Base-by-base conservation (phyloP, 2,113 vertebrate species). In the Cynopterus brachyotis region DNA sequence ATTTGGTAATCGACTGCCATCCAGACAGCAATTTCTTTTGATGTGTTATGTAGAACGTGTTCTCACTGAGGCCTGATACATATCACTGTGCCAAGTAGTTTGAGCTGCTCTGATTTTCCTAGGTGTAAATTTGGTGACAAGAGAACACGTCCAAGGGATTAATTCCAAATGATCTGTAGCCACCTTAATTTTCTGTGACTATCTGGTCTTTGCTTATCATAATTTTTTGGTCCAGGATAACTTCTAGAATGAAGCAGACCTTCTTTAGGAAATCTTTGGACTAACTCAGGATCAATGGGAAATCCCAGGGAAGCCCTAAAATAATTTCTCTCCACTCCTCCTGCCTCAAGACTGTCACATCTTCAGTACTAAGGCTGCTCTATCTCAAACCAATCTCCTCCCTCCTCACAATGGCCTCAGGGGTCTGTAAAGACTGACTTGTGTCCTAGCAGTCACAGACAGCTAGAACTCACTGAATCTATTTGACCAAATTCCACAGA, bases 161-260 rank as follows among this genome's bases (percentile, higher is more conserved):
- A 37, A 94, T 87, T 91, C 37, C 70, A 95, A 86, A 89, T 96
- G 67, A 88, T 69, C 11, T 60, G 17, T 10, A 80, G n/a, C 15
- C 47, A 75, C n/a, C 19, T 32, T 67, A 13, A 59, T 89, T 94
- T 96, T 67, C 70, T 60, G 5, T 75, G 57, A 91, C 37, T 94
- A 3, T 42, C 57, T 95, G 60, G 64, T 26, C 40, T 32, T 69
- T 89, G 42, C 11, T 93, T 84, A 70, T 60, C 9, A 75, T 28
- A 62, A n/a, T 70, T 78, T 67, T 86, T 82, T 72, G 50, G 13
- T 62, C 15, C 40, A 81, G 26, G 37, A 28, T 88, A 62, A 90
- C n/a, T 84, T 88, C n/a, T 59, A 50, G 70, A 72, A 80, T n/a
- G 24, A 91, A 26, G n/a, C 80, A 55, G 47, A 57, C 62, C 30